These are phyloP conservation scores for Noctua janthina DNA, from an alignment of 2,888 invertebrate species.

Conservation along the genomic window DNA sequence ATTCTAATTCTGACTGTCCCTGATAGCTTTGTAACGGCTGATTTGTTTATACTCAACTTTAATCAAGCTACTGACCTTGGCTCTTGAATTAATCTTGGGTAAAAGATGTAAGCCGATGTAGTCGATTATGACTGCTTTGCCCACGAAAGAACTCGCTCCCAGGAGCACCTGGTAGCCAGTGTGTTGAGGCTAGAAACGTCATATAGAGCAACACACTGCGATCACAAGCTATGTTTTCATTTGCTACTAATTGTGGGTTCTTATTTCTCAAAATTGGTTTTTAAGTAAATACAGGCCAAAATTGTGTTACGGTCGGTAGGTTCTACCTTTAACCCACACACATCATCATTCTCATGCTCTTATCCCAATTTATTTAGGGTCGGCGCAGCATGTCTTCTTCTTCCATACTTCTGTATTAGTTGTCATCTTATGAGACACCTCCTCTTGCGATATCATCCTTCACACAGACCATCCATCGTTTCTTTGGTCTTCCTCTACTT, in stretches of 20 bases:
- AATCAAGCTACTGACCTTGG: background rate
- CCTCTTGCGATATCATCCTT: no score
- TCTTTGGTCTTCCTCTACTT: no score
- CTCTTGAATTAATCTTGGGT: background rate
- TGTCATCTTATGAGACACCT: no score
- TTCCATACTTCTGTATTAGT: no score
- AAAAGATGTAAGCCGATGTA: background rate
- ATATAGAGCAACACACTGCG: background rate
- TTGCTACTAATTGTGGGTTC: background rate
- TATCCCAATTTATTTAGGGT: no score
- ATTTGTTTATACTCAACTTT: slow-evolving; percentile 12
- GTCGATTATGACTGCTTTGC: background rate
- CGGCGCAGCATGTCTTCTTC: no score
- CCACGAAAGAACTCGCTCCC: background rate
- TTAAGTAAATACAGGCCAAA: background rate
- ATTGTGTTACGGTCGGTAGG: background rate
- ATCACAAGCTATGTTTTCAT: background rate
- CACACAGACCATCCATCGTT: no score
- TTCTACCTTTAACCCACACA: background rate
- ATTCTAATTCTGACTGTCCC: slow-evolving; percentile 52
- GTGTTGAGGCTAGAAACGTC: background rate
- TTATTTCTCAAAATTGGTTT: background rate
- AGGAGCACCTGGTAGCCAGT: background rate
- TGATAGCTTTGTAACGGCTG: background rate
- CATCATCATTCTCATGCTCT: no score